phyloP scores from a whole-genome alignment of 2,888 invertebrate genomes.

The Cerceris rybyensis region DNA sequence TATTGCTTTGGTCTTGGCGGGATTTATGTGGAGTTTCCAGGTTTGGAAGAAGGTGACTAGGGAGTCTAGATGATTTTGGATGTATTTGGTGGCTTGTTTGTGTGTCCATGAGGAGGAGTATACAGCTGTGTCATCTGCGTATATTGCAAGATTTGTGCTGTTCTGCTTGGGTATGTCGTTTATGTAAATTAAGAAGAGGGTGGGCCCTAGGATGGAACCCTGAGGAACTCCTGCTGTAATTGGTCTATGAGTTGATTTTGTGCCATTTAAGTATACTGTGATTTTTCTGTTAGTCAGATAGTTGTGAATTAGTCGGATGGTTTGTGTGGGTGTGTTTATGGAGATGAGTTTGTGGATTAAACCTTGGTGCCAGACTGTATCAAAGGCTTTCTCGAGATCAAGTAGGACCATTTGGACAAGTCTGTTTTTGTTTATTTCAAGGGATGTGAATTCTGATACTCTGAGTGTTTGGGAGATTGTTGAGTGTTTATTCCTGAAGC shows the following conservation, averaged over 20 bases:
- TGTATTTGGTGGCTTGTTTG: not conserved
- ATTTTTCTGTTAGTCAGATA: not conserved
- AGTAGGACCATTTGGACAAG: not conserved
- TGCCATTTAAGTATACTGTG: not conserved
- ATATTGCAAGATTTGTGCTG: not conserved
- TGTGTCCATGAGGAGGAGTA: not conserved
- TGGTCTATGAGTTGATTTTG: not conserved
- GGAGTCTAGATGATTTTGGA: not conserved
- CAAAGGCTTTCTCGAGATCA: not conserved
- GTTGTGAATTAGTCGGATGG: not conserved
- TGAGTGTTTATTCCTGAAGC: not conserved
- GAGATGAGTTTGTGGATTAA: not conserved
- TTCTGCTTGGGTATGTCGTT: not conserved
- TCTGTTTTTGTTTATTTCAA: not conserved
- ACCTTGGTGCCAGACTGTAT: not conserved
- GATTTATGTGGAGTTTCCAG: not conserved
- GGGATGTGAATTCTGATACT: not conserved
- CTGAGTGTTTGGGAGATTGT: not conserved
- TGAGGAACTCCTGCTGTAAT: not conserved
- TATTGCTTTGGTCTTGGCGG: not conserved
- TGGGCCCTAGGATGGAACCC: not conserved
- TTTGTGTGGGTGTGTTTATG: not conserved
- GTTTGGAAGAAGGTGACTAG: not conserved
- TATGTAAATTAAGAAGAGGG: not conserved
- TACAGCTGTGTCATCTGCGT: not conserved